Base-by-base conservation (phyloP, 2,888 invertebrate genomes). In the Cryptocheilus praepositus region DNA sequence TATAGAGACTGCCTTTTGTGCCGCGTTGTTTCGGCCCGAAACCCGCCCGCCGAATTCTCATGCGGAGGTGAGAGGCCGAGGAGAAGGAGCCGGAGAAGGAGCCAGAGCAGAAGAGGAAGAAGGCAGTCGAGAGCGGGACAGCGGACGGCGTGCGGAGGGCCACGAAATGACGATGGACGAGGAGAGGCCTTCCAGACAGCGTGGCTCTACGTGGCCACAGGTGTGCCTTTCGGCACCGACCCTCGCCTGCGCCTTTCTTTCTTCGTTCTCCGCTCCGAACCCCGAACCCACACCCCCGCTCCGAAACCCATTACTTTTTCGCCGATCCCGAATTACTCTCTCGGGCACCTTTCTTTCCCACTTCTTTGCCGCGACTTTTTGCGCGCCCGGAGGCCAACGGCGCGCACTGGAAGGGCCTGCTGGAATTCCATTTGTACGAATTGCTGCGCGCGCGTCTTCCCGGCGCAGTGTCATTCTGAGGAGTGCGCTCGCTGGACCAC, bases 161-260 rank as follows among this genome's bases (percentile, higher is more conserved):
- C 52, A 61, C 66, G 62, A 70, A 71, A 61, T 66, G 73, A 73
- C 74, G 74, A 71, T 73, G 74, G 78, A 71, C 63, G 65, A 67
- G 61, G 22, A 62, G 62, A 61, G 16, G 7, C 72, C 76, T 66
- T 75, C 79, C 77, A 79, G 79, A 79, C 79, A 79, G 79, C 79
- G 78, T 79, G 79, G 79, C 79, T 79, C 79, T 77, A 61, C 63
- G 70, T 68, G 70, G 71, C 76, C 74, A 79, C 79, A 80, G 79
- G 80, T 76, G 79, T 73, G 72, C 72, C 71, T 63, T 49, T 46
- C 36, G 57, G 56, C 46, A 63, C 59, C 51, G 58, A 8, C n/a
- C 55, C 67, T 64, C 61, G 21, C 51, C 61, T 25, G n/a, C 18
- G 25, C 49, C 49, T 13, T 11, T 65, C 57, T 63, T 28, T 61